Base-by-base conservation (phyloP, 2,888 invertebrate species). In the Eremobia ochroleuca region DNA sequence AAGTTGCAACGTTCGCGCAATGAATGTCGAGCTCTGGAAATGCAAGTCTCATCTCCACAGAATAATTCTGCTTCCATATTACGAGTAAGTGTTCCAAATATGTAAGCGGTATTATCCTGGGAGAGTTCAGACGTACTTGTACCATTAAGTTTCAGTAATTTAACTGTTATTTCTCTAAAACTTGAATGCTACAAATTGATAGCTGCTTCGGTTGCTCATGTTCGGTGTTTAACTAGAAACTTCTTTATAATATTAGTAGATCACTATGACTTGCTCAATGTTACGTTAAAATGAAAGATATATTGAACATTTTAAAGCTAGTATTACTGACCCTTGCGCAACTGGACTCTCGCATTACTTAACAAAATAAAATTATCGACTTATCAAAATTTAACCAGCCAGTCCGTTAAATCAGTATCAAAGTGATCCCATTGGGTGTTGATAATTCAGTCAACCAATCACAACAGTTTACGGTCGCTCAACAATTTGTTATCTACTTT, bases 1-100 rank as follows among this genome's bases (percentile, higher is more conserved):
- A 55, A 61, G 77, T 82, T 82, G 28, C 43, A 28, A 43, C 52
- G 21, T 77, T 58, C 31, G 31, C 6, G 18, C 40, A 52, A 66
- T 82, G 43, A 82, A 79, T 79, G 77, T 28, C 28, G 8, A 58
- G 43, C 34, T 11, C 28, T 43, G n/a, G 34, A 66, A 55, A 37
- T 46, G 37, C n/a, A 46, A 62, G n/a, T 67, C 67, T 76, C 76
- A 64, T 65, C 76, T 34, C 58, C 58, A 28, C 34, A 58, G 31
- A 65, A 65, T 64, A 34, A 81, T 81, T 78, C 40, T 49, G 37
- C 28, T 28, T 40, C 28, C 46, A 65, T 49, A 25, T 37, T 37
- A n/a, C 34, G 11, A 61, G 55, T 31, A 73, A 73, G 46, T 55
- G 62, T 76, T 66, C 28, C n/a, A 67, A 79, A 31, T 62, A 61